Evolutionary conservation across 1,140 invertebrate species (phyloP).

Genomic region (Drosophila lacertosa): DNA sequence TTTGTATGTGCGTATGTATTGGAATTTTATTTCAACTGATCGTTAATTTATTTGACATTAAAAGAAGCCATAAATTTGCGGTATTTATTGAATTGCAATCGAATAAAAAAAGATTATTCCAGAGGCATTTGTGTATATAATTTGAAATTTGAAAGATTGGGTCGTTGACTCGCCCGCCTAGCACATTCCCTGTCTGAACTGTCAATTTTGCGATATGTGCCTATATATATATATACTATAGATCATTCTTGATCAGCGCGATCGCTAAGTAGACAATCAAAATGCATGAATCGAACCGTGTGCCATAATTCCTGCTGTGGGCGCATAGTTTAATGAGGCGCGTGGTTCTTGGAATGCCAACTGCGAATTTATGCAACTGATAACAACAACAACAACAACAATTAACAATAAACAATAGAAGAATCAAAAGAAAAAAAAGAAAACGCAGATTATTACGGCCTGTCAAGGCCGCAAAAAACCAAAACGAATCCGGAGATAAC

Average conservation of each 20-base stretch:
- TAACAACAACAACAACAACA: slow-evolving; percentile 4
- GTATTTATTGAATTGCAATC: too few relatives aligned
- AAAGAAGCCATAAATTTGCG: too few relatives aligned
- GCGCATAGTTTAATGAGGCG: slow-evolving; percentile 26
- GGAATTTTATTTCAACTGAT: too few relatives aligned
- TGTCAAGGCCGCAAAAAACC: slow-evolving; percentile 43
- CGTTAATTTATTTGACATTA: too few relatives aligned
- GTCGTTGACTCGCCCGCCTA: slow-evolving; percentile 35
- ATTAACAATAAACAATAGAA: slow-evolving; percentile 13
- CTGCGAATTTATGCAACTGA: slow-evolving; percentile 40
- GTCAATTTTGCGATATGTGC: not conserved
- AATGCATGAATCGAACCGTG: slow-evolving; percentile 31
- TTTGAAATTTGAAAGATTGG: slow-evolving; percentile 17
- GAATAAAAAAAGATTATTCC: too few relatives aligned
- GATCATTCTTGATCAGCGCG: not conserved
- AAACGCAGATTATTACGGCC: slow-evolving; percentile 11
- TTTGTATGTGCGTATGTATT: too few relatives aligned
- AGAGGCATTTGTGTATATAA: not conserved
- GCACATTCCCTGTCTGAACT: not conserved
- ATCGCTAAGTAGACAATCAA: slow-evolving; percentile 40
- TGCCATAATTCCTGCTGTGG: slow-evolving; percentile 21
- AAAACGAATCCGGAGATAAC: slow-evolving; percentile 25
- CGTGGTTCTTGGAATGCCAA: slow-evolving; percentile 38
- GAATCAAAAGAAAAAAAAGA: slow-evolving; percentile 9
- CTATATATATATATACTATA: not conserved